Evolutionary conservation across 2,888 invertebrate species (phyloP).

Genomic region (Eupithecia abbreviata): DNA sequence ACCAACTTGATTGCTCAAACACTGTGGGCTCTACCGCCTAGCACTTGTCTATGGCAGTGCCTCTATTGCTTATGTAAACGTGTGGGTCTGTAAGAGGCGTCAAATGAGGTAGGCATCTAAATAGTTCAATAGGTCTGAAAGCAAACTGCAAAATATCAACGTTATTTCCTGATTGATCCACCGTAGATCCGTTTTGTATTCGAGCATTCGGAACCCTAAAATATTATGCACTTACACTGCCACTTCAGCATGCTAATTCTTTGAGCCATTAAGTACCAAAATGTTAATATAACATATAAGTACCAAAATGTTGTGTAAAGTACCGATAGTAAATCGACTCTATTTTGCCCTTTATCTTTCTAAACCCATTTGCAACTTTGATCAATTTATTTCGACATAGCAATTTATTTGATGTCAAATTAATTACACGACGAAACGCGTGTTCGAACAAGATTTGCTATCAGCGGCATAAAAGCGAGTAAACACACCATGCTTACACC

Average conservation of each 20-base stretch:
- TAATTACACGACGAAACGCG: constrained; percentile 46
- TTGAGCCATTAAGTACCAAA: too few species aligned
- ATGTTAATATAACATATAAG: too few species aligned
- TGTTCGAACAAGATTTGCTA: constrained; percentile 23
- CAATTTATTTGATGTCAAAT: constrained; percentile 17
- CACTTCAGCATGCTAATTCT: too few species aligned
- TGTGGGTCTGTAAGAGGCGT: background rate
- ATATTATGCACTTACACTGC: too few species aligned
- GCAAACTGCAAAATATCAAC: background rate
- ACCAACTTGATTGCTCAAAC: constrained; percentile 9
- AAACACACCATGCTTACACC: constrained; percentile 51
- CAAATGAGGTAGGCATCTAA: background rate
- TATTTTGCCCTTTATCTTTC: too few species aligned
- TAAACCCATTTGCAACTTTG: too few species aligned
- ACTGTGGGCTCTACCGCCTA: background rate
- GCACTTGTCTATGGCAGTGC: background rate
- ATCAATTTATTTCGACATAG: background rate
- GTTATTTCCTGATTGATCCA: background rate
- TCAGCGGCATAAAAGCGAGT: constrained; percentile 43
- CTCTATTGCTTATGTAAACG: background rate
- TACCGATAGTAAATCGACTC: too few species aligned
- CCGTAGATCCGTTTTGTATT: background rate
- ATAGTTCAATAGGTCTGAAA: background rate
- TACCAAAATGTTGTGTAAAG: too few species aligned
- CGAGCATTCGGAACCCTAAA: background rate